Conservation (phyloP, 2,113 vertebrate species). For the Elachura formosa region DNA sequence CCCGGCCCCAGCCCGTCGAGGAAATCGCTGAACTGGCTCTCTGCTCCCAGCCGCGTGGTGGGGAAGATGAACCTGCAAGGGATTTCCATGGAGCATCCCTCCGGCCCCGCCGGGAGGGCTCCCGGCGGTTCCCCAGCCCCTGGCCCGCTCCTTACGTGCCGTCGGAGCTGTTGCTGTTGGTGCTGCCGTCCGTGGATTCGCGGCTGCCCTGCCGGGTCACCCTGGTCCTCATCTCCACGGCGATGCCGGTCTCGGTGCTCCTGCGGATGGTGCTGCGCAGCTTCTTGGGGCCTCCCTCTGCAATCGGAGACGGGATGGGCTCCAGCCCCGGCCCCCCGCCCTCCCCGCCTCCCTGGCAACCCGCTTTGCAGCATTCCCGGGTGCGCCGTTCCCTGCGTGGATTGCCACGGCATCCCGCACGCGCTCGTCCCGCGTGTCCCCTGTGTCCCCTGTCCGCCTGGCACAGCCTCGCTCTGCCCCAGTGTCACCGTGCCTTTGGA, state of each 20-base stretch:
- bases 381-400: accelerated
- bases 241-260: constrained; percentile 97
- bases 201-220: constrained; percentile 94
- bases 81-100: background rate
- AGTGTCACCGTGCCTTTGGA: accelerated
- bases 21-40: constrained; percentile 98
- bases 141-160: constrained; percentile 82
- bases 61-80: constrained; percentile 91
- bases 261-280: constrained; percentile 93
- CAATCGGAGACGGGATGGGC: background rate
- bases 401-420: accelerated
- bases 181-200: constrained; percentile 96
- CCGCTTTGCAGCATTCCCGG: accelerated
- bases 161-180: constrained; percentile 98
- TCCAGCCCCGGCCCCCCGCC: accelerated
- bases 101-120: accelerated
- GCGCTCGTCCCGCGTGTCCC: background rate
- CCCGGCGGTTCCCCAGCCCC: accelerated
- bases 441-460: background rate
- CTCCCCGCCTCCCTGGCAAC: background rate
- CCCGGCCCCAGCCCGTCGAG: constrained; percentile 94
- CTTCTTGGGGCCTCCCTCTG: constrained; percentile 93
- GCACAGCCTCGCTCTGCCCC: background rate
- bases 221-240: constrained; percentile 94
- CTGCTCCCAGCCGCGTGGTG: constrained; percentile 86